Evolutionary conservation across 2,888 invertebrate genomes (phyloP).

Genomic region (Nomada ruficornis): DNA sequence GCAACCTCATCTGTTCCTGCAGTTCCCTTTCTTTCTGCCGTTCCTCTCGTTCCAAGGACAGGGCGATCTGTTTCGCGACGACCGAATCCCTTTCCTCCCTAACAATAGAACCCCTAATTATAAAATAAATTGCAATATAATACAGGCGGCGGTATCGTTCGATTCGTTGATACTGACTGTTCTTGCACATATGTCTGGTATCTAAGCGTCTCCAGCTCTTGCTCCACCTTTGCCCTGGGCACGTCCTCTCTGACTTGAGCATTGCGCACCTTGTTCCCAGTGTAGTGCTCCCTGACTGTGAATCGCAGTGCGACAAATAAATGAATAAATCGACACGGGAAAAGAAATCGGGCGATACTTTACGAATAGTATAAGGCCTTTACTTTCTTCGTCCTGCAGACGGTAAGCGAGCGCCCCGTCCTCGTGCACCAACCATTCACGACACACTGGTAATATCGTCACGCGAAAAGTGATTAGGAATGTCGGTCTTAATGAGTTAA

Average conservation of each 20-base stretch:
- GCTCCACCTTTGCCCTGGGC: conserved; percentile 90
- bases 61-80: conserved; percentile 89
- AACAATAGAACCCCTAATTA: conserved; percentile 26
- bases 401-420: conserved; percentile 93
- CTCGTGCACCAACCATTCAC: conserved; percentile 93
- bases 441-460: conserved; percentile 86
- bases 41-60: conserved; percentile 87
- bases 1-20: conserved; percentile 85
- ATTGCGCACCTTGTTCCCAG: conserved; percentile 90
- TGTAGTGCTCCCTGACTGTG: conserved; percentile 90
- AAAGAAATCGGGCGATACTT: background rate
- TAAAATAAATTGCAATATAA: no score
- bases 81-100: conserved; percentile 89
- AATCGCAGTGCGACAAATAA: conserved; percentile 39
- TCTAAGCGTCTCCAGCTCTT: conserved; percentile 88
- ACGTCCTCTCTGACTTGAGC: conserved; percentile 92
- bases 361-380: conserved; percentile 72
- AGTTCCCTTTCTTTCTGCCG: conserved; percentile 85
- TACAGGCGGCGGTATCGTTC: background rate
- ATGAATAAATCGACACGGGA: no score
- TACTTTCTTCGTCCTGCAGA: conserved; percentile 93
- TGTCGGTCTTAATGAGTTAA: conserved; percentile 44
- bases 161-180: conserved; percentile 85
- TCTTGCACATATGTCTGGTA: conserved; percentile 87
- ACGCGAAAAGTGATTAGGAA: conserved; percentile 50